Percentiles rank a stretch among this genome's conserved stretches.
Conservation (phyloP, 2,113 vertebrate species). For the Telmatochromis sp. region DNA sequence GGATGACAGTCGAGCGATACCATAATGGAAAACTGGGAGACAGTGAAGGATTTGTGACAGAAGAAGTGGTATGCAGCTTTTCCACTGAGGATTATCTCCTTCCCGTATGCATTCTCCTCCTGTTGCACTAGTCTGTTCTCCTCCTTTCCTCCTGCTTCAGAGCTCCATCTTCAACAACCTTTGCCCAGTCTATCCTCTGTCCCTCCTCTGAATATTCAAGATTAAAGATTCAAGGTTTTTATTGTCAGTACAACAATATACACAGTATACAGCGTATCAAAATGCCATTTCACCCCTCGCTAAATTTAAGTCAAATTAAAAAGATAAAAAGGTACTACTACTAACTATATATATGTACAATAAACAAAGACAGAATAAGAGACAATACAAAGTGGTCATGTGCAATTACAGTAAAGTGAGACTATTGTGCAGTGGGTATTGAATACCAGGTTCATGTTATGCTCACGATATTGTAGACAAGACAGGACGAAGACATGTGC, state of each 20-base stretch:
- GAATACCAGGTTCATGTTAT: neutral
- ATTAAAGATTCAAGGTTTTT: neutral
- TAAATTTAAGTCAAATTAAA: neutral
- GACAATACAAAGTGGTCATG: neutral
- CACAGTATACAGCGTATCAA: neutral
- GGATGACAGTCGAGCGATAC: neutral
- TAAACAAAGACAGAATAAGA: neutral
- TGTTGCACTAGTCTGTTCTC: neutral
- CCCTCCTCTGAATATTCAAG: neutral
- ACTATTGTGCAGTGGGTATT: neutral
- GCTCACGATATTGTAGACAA: neutral
- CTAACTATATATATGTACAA: neutral
- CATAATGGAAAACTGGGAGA: neutral
- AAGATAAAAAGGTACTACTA: neutral
- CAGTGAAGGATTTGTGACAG: neutral
- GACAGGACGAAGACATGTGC: neutral
- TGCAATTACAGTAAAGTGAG: neutral
- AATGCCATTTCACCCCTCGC: rapidly evolving
- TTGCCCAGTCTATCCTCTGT: neutral
- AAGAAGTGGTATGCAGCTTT: neutral
- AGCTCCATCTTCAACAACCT: neutral
- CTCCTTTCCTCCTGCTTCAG: neutral
- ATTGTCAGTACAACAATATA: neutral
- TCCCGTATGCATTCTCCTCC: neutral
- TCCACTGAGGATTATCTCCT: neutral